phyloP scores from a whole-genome alignment of 2,113 vertebrate genomes.

The Vicugna pacos region DNA sequence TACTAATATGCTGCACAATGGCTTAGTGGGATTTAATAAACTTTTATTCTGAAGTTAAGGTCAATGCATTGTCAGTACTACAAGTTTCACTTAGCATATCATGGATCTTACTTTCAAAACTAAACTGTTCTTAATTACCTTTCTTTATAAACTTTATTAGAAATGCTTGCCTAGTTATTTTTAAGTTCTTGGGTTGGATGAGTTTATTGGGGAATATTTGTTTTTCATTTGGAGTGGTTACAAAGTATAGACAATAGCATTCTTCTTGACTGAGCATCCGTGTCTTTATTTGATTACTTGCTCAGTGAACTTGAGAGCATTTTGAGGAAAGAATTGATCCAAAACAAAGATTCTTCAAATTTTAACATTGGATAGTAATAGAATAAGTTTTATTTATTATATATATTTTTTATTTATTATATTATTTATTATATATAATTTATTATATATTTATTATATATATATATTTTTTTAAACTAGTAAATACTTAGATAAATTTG shows the following conservation, averaged over 20 bases:
- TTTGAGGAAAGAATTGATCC: slow-evolving; percentile 62
- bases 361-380: slow-evolving; percentile 69
- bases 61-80: slow-evolving; percentile 72
- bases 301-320: slow-evolving; percentile 53
- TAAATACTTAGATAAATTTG: slow-evolving; percentile 66
- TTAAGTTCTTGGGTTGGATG: slow-evolving; percentile 62
- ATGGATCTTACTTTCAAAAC: slow-evolving; percentile 85
- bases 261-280: slow-evolving; percentile 83
- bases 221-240: slow-evolving; percentile 68
- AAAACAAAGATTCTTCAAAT: slow-evolving; percentile 60
- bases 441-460: neutral
- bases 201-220: slow-evolving; percentile 39
- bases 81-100: slow-evolving; percentile 79
- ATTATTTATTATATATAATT: neutral
- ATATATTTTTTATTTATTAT: neutral
- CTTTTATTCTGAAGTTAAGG: slow-evolving; percentile 76
- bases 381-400: neutral
- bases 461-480: neutral
- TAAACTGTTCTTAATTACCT: slow-evolving; percentile 71
- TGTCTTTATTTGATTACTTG: slow-evolving; percentile 66
- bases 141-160: slow-evolving; percentile 66
- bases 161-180: slow-evolving; percentile 77
- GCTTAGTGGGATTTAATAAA: slow-evolving; percentile 83
- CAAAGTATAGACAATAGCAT: slow-evolving; percentile 55
- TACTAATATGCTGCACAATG: slow-evolving; percentile 89